A percentile compares a stretch with the other conserved stretches of the same genome.
These are phyloP conservation scores for Limnothrissa miodon DNA, from an alignment of 2,113 vertebrate genomes.

Conservation along the genomic window DNA sequence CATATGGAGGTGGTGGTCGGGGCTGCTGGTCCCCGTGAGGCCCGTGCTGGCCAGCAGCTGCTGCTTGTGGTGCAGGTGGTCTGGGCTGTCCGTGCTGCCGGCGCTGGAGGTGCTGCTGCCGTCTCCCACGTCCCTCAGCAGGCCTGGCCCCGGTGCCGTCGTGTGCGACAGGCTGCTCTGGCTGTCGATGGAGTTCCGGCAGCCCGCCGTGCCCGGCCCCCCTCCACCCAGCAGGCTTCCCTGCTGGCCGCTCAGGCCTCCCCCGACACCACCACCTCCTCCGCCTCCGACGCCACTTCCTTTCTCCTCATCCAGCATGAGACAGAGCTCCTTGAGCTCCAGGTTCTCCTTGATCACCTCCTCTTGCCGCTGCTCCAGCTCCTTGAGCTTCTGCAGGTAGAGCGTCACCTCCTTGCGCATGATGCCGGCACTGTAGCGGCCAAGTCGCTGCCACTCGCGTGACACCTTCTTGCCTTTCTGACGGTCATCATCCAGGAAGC, in stretches of 20 bases:
- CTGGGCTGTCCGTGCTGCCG: constrained; percentile 89
- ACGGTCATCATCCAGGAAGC: constrained; percentile 94
- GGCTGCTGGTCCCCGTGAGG: constrained; percentile 60
- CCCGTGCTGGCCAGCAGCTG: constrained; percentile 74
- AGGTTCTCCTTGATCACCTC: constrained; percentile 91
- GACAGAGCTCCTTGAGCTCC: constrained; percentile 92
- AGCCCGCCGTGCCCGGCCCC: constrained; percentile 60
- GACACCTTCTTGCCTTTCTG: constrained; percentile 95
- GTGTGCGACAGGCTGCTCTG: constrained; percentile 86
- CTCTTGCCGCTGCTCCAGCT: constrained; percentile 87
- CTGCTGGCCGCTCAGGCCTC: neutral
- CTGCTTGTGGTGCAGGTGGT: constrained; percentile 83
- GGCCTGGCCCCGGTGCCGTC: constrained; percentile 59
- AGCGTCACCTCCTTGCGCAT: constrained; percentile 94
- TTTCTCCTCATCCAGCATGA: constrained; percentile 91
- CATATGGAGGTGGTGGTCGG: constrained; percentile 75
- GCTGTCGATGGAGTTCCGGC: constrained; percentile 88
- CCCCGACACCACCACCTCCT: neutral
- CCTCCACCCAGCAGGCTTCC: neutral
- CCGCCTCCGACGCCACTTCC: constrained; percentile 48
- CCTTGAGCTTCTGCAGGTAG: constrained; percentile 91
- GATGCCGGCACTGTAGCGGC: constrained; percentile 85
- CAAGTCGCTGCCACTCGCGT: constrained; percentile 94
- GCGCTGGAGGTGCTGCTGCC: constrained; percentile 93
- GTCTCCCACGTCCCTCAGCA: constrained; percentile 86